Conservation (phyloP, 2,797 vertebrate species). For the Phyllotis vaccarum region DNA sequence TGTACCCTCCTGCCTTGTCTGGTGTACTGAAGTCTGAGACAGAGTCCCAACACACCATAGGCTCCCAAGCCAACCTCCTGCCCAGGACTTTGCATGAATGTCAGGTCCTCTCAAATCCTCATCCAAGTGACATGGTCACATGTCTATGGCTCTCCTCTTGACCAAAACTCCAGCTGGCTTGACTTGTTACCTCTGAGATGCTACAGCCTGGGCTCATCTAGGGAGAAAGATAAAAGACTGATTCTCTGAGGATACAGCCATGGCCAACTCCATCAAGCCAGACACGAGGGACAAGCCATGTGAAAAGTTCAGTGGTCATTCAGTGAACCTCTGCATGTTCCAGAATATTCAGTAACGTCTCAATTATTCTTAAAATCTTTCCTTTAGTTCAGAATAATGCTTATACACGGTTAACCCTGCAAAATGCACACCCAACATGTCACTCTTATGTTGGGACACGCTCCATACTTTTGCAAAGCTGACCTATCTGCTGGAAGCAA, state of each 20-base stretch:
- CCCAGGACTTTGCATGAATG: background rate
- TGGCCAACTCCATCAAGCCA: background rate
- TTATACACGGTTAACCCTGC: background rate
- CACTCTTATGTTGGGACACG: background rate
- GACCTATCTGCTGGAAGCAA: background rate
- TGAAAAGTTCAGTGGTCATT: background rate
- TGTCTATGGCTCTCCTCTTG: background rate
- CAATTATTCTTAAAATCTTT: background rate
- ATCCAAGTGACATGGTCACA: background rate
- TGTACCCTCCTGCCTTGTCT: rapidly evolving
- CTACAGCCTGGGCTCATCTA: background rate
- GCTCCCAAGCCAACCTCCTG: background rate
- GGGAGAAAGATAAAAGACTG: background rate
- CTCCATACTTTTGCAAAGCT: too few relatives aligned
- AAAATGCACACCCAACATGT: background rate
- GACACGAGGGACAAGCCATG: background rate
- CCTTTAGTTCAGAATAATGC: background rate
- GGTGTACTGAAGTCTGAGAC: too few relatives aligned
- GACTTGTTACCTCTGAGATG: background rate
- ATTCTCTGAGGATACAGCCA: background rate
- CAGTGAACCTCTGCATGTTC: background rate
- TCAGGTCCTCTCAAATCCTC: background rate
- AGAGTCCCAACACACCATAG: background rate
- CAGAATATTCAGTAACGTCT: background rate
- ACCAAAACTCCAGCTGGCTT: background rate